These are phyloP conservation scores for Ceratitis capitata DNA, from an alignment of 1,140 invertebrate species.

Conservation along the genomic window DNA sequence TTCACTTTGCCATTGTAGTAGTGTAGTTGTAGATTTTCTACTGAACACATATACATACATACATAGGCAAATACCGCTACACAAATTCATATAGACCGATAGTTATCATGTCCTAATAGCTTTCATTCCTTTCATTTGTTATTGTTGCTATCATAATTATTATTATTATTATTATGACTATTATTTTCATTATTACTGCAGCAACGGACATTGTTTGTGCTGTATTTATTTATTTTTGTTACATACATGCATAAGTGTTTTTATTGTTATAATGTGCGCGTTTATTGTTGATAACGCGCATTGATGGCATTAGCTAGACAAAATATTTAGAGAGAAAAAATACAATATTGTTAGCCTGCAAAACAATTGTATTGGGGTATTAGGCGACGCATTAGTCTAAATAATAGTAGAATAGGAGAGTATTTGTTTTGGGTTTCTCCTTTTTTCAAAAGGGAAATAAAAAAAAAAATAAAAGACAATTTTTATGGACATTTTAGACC, in stretches of 20 bases:
- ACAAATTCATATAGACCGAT: not conserved
- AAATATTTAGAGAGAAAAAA: not conserved
- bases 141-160: not conserved
- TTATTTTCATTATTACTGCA: not conserved
- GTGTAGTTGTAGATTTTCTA: no score
- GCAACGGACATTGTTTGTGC: not conserved
- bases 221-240: not conserved
- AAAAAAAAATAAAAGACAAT: no score
- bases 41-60: not conserved
- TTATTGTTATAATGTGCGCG: not conserved
- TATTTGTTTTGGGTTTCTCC: no score
- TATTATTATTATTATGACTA: not conserved
- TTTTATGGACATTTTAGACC: no score
- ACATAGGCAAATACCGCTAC: not conserved
- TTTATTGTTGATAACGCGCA: not conserved
- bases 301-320: constrained; percentile 7
- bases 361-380: not conserved
- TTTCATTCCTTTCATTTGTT: not conserved
- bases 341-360: not conserved
- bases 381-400: not conserved
- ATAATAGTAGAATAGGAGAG: not conserved
- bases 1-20: not conserved
- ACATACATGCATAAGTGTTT: no score
- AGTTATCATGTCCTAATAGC: not conserved
- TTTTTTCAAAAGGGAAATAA: no score